Percentiles rank a stretch among this genome's conserved stretches.
These are phyloP conservation scores for Phortica magna DNA, from an alignment of 2,888 invertebrate species.

Conservation along the genomic window DNA sequence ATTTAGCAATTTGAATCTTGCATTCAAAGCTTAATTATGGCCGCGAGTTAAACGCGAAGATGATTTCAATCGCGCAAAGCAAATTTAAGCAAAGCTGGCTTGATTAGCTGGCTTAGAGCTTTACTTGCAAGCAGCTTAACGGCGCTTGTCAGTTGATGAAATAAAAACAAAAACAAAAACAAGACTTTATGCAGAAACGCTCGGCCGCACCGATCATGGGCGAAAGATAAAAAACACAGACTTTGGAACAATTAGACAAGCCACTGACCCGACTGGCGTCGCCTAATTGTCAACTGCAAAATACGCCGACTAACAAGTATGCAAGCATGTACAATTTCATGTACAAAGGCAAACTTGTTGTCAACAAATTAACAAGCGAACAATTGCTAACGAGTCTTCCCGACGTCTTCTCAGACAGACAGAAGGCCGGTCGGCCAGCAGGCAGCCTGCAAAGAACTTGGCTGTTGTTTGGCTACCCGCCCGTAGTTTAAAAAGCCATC, in stretches of 20 bases:
- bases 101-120: constrained; percentile 2
- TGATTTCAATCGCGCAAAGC: neutral
- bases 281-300: constrained; percentile 10
- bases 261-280: constrained; percentile 1
- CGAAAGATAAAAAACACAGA: neutral
- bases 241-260: constrained; percentile 4
- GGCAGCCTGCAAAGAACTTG: neutral
- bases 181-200: neutral
- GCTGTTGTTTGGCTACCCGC: neutral
- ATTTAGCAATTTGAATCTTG: constrained; percentile 32
- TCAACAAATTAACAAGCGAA: constrained; percentile 14
- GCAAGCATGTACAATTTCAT: neutral
- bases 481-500: constrained; percentile 68
- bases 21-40: constrained; percentile 32
- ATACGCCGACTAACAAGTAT: neutral
- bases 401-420: neutral
- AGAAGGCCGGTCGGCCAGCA: neutral
- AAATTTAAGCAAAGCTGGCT: neutral
- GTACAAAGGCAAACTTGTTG: constrained; percentile 2
- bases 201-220: no score
- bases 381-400: neutral
- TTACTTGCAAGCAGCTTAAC: neutral
- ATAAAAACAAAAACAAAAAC: no score
- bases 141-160: neutral
- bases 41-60: neutral